These are phyloP conservation scores for Craseonycteris thonglongyai DNA, from an alignment of 2,113 vertebrate genomes.

Conservation along the genomic window DNA sequence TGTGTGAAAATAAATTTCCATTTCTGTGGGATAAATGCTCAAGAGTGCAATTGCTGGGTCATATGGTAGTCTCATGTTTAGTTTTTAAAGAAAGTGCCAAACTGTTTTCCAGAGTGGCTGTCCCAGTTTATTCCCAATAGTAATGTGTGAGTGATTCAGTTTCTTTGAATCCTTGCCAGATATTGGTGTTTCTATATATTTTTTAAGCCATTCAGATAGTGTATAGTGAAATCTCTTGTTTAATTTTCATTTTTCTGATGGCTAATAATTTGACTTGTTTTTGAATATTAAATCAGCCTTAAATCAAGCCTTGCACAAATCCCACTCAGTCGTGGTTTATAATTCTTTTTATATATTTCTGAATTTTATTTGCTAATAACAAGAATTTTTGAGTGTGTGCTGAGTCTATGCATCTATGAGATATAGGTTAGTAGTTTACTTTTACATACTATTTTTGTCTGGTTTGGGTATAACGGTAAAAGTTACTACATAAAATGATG, in stretches of 20 bases:
- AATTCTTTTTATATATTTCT: background rate
- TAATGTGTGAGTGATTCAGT: background rate
- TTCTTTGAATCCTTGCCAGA: background rate
- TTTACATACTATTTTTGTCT: background rate
- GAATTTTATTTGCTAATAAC: background rate
- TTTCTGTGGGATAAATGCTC: background rate
- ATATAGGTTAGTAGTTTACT: background rate
- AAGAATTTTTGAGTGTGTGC: background rate
- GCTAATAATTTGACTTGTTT: background rate
- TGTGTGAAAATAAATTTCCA: background rate
- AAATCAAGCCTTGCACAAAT: background rate
- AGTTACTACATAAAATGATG: background rate
- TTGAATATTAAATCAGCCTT: background rate
- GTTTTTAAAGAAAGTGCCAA: background rate
- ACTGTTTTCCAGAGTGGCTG: background rate
- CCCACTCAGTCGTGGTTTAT: background rate
- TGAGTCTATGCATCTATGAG: background rate
- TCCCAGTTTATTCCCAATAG: background rate
- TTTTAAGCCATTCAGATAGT: background rate
- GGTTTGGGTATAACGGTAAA: background rate
- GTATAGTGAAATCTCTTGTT: background rate
- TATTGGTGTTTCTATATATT: background rate
- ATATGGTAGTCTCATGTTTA: background rate
- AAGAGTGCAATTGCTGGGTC: background rate
- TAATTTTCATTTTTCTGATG: background rate